Evolutionary conservation across 2,113 vertebrate genomes (phyloP), one percentile per base, ranked within the genome.

Genomic region (Barbus barbus): DNA sequence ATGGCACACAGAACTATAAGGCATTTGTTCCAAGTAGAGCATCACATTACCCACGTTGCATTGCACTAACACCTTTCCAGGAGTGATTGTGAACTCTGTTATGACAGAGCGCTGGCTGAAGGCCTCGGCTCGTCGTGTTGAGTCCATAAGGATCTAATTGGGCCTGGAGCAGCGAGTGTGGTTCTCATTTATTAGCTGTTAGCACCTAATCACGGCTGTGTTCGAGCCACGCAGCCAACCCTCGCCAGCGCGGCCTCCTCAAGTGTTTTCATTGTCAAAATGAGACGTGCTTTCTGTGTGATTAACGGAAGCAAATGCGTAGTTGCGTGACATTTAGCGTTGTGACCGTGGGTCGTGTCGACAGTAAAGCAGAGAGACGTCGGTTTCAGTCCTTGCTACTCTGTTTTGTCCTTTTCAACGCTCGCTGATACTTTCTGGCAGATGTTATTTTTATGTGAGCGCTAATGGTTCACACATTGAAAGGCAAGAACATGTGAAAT

Each of bases 141-240:
- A 86, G 81, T 87, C 90, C 92, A 94, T 92, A 89, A 91, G 93
- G 93, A 91, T 90, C 89, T 92, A 90, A 92, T 93, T 92, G 93
- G 80, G 69, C 26, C 38, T 22, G 24, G 58, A 38, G 80, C 61
- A 31, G 11, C 86, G 90, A 90, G 89, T 87, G 84, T 90, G 91
- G 86, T 86, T 85, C 78, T 88, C 89, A 90, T 94, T 94, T 95
- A 95, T 93, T 93, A 94, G 92, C 94, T 93, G 92, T 94, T 94
- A 94, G 93, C 92, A 90, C 92, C 89, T 89, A 93, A 93, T 92
- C 91, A 89, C 82, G 87, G 84, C 65, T 83, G 86, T 84, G 85
- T 86, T 89, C 88, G 89, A 82, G 78, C n/a, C n/a, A n/a, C n/a
- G n/a, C n/a, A n/a, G n/a, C n/a, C n/a, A n/a, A n/a, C n/a, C n/a